A percentile compares a stretch with the other conserved stretches of the same genome.
Evolutionary conservation across 2,888 invertebrate genomes (phyloP).

Genomic region (Dendrolimus pini): DNA sequence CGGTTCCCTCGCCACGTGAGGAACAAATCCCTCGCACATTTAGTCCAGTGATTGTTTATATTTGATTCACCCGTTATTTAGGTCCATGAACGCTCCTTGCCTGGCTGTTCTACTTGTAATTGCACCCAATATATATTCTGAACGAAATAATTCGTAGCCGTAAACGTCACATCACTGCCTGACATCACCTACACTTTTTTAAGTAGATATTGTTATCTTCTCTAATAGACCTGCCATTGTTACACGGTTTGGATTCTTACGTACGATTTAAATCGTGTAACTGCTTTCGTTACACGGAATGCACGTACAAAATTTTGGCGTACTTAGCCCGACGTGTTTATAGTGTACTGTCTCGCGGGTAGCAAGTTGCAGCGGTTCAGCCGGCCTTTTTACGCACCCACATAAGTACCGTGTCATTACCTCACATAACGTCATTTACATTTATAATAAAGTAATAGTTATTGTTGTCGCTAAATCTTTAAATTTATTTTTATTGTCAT

Average conservation of each 20-base stretch:
- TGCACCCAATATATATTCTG: constrained; percentile 29
- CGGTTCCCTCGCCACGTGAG: constrained; percentile 19
- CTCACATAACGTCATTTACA: constrained; percentile 64
- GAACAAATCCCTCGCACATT: constrained; percentile 49
- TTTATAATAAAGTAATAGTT: constrained; percentile 50
- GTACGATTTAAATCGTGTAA: neutral
- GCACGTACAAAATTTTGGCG: neutral
- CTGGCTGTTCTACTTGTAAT: constrained; percentile 52
- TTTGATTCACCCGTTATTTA: constrained; percentile 26
- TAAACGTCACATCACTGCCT: constrained; percentile 34
- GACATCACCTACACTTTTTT: constrained; percentile 23
- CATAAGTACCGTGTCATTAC: constrained; percentile 63
- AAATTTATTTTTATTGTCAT: constrained; percentile 55
- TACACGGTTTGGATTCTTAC: neutral
- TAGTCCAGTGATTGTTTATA: constrained; percentile 32
- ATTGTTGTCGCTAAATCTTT: constrained; percentile 66
- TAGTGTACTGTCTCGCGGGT: constrained; percentile 10
- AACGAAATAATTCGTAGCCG: constrained; percentile 11
- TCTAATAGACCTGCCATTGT: neutral
- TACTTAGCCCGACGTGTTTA: constrained; percentile 3
- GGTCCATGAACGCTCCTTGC: constrained; percentile 39
- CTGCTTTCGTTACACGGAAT: neutral
- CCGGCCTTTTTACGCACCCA: constrained; percentile 35
- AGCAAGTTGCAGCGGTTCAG: constrained; percentile 44
- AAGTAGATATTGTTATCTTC: constrained; percentile 3